Conservation (phyloP, 2,888 invertebrate genomes). For the Herminia tarsipennalis region DNA sequence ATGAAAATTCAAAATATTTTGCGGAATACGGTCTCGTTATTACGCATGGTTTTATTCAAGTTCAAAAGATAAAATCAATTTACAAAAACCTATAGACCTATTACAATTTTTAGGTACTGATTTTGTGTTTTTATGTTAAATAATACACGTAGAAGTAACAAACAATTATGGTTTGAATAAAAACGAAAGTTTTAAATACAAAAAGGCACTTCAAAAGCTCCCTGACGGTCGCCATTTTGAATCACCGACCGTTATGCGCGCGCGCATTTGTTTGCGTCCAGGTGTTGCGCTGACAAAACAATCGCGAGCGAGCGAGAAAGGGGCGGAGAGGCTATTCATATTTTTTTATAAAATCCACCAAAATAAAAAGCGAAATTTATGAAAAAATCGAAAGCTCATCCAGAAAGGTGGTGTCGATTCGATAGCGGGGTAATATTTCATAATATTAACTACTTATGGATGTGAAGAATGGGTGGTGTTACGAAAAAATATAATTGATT, state of each 20-base stretch:
- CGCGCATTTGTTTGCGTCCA: slow-evolving; percentile 79
- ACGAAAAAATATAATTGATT: slow-evolving; percentile 68
- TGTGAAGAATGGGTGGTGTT: slow-evolving; percentile 77
- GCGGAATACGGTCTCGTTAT: too few relatives aligned
- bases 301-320: slow-evolving; percentile 75
- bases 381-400: slow-evolving; percentile 53
- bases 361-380: slow-evolving; percentile 70
- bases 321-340: slow-evolving; percentile 80
- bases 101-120: too few relatives aligned
- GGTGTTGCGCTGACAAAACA: slow-evolving; percentile 85
- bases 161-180: not conserved
- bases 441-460: slow-evolving; percentile 79
- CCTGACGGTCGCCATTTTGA: slow-evolving; percentile 64
- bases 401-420: slow-evolving; percentile 57
- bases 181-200: slow-evolving; percentile 28
- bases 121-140: too few relatives aligned
- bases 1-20: too few relatives aligned
- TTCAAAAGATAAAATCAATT: too few relatives aligned
- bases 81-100: too few relatives aligned
- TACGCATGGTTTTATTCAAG: too few relatives aligned
- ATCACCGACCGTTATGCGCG: slow-evolving; percentile 67
- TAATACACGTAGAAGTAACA: too few relatives aligned
- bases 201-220: slow-evolving; percentile 49
- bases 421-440: slow-evolving; percentile 78
- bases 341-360: slow-evolving; percentile 70